Base-by-base conservation (phyloP, 2,797 vertebrate species). In the Pelochelys cantorii region DNA sequence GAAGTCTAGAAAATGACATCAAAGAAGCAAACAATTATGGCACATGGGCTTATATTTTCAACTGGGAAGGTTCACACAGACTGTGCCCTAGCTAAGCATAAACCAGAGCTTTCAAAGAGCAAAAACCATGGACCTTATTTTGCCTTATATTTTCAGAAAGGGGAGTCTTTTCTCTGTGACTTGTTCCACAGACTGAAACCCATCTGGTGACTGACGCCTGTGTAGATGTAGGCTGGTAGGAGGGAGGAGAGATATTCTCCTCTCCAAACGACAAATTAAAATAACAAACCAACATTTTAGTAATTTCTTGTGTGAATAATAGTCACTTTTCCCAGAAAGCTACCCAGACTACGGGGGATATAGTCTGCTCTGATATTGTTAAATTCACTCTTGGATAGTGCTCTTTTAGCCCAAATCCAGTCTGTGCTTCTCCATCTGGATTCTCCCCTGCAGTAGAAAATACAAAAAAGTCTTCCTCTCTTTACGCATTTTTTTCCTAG, bases 181-280 rank as follows among this genome's bases (percentile, higher is more conserved):
- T 48, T 48, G 4, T 75, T 75, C 37, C 37, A 48, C 7, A 25
- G 71, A 48, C 48, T 42, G 37, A 48, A 75, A 48, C 37, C 37
- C 37, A 48, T 48, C 65, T 34, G 18, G 29, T 11, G 17, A 20
- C n/a, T 31, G 4, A 42, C 42, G 87, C 81, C 65, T 87, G 18
- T 60, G 59, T 2, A 37, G 60, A 71, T 37, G 31, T 52, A 86
- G 53, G 25, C 11, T 74, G 15, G 37, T 20, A 3, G 5, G 22
- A 8, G 18, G 6, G 22, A 12, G 6, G 37, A 18, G 31, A n/a
- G 7, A 34, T 68, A n/a, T 87, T 95, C 59, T 88, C 17, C 68
- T 94, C 88, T 78, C 27, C 5, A 86, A 60, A 13, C 3, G 88
- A 81, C 77, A 93, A 94, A 95, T 93, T 87, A 48, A 27, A 48